Evolutionary conservation across 2,888 invertebrate species (phyloP), one percentile per base, ranked within the genome.

Genomic region (Zygaena filipendulae): DNA sequence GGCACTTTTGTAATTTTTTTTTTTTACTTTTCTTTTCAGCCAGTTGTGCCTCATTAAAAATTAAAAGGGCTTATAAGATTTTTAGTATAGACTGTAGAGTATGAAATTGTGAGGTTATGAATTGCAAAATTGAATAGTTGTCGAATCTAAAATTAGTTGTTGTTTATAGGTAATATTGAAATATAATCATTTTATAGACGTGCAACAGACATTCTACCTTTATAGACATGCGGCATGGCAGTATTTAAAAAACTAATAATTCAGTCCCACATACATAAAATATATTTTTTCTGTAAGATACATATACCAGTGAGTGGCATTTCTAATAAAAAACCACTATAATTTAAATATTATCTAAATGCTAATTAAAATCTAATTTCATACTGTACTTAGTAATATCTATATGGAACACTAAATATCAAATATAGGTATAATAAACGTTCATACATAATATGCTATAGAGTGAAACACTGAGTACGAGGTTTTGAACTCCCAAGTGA

Each of bases 171-270:
- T n/a, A n/a, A n/a, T n/a, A n/a, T n/a, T n/a, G n/a, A n/a, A n/a
- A n/a, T n/a, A n/a, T n/a, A n/a, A n/a, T n/a, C n/a, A n/a, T 27
- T 25, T 24, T 3, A 25, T 24, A 28, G 12, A 56, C 74, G 74
- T 77, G 74, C 75, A 74, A 66, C 57, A 66, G 58, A 61, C 45
- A 52, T 49, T 59, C 71, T 72, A 68, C 49, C 52, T 49, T 41
- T 44, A 49, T 55, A 42, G 50, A 52, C 74, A 77, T 77, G 75
- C 75, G 57, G 59, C 70, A 70, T 71, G 61, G 64, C 71, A 66
- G 43, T 52, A 39, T 39, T 52, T 47, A 59, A 51, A 54, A 64
- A 62, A 63, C 43, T 52, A 39, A 62, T 36, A 49, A 49, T 39
- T 52, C 38, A 45, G 39, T 42, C 25, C 36, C 33, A 41, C 35